phyloP scores from a whole-genome alignment of 2,888 invertebrate genomes.

The Plagodis dolabraria region DNA sequence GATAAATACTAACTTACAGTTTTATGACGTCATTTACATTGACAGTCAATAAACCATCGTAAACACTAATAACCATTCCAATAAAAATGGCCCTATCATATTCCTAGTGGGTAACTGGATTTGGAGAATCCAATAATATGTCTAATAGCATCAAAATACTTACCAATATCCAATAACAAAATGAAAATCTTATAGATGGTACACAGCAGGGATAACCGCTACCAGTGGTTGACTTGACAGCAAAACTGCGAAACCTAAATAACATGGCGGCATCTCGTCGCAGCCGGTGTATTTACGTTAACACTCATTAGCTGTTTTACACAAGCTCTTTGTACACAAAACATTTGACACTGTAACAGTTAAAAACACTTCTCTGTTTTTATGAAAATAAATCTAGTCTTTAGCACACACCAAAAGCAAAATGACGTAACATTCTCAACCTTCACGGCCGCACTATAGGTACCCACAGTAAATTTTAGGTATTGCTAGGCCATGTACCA shows the following conservation, averaged over 20 bases:
- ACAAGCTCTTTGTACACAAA: constrained; percentile 56
- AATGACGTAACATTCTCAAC: constrained; percentile 85
- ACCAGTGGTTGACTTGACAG: constrained; percentile 81
- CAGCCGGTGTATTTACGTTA: constrained; percentile 76
- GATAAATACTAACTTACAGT: constrained; percentile 48
- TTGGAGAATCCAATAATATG: constrained; percentile 3
- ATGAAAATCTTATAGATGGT: constrained; percentile 51
- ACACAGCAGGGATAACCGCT: constrained; percentile 65
- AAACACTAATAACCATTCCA: constrained; percentile 57
- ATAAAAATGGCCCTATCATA: constrained; percentile 12
- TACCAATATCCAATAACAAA: constrained; percentile 50
- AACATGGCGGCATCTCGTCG: constrained; percentile 83
- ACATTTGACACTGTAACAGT: constrained; percentile 51
- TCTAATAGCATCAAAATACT: constrained; percentile 44
- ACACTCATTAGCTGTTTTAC: constrained; percentile 58
- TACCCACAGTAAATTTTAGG: constrained; percentile 54
- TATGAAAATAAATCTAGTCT: constrained; percentile 67
- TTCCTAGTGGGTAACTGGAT: not conserved
- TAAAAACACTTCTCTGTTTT: constrained; percentile 63
- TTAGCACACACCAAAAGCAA: constrained; percentile 77
- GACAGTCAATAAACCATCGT: constrained; percentile 80
- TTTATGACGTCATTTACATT: constrained; percentile 80
- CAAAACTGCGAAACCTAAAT: constrained; percentile 74
- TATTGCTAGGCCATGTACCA: constrained; percentile 29
- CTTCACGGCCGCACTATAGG: constrained; percentile 80